Conservation (phyloP, 2,888 invertebrate species). For the Catotricha subobsoleta region DNA sequence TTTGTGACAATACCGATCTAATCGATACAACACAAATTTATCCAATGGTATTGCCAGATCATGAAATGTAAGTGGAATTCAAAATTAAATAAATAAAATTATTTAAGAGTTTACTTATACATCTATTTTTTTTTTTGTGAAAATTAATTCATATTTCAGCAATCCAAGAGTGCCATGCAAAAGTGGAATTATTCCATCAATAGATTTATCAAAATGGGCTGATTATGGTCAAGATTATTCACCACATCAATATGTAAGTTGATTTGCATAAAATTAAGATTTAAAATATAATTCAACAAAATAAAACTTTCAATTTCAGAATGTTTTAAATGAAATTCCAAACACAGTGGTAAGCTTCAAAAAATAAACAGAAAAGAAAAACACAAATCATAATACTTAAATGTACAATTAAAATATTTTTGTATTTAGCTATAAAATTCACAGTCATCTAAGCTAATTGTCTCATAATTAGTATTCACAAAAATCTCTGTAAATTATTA, state of each 20-base stretch:
- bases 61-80: conserved; percentile 62
- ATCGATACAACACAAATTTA: conserved; percentile 82
- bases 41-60: conserved; percentile 82
- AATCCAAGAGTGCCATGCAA: conserved; percentile 87
- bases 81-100: neutral
- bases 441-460: too few relatives aligned
- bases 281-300: neutral
- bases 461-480: too few relatives aligned
- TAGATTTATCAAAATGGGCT: conserved; percentile 82
- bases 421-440: too few relatives aligned
- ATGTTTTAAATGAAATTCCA: conserved; percentile 29
- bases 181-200: conserved; percentile 69
- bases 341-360: conserved; percentile 28
- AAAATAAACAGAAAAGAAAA: too few relatives aligned
- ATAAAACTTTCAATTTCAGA: conserved; percentile 17
- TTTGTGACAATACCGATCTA: conserved; percentile 84
- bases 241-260: conserved; percentile 47
- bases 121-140: neutral
- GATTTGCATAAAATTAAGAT: conserved; percentile 26
- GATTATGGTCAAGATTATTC: conserved; percentile 40
- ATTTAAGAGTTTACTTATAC: neutral
- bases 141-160: conserved; percentile 30
- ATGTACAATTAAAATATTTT: too few relatives aligned
- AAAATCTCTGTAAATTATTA: too few relatives aligned
- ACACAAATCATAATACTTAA: too few relatives aligned